phyloP scores from a whole-genome alignment of 37 sponge, comb jelly and placozoan genomes.

The Hexactinellida sp. region DNA sequence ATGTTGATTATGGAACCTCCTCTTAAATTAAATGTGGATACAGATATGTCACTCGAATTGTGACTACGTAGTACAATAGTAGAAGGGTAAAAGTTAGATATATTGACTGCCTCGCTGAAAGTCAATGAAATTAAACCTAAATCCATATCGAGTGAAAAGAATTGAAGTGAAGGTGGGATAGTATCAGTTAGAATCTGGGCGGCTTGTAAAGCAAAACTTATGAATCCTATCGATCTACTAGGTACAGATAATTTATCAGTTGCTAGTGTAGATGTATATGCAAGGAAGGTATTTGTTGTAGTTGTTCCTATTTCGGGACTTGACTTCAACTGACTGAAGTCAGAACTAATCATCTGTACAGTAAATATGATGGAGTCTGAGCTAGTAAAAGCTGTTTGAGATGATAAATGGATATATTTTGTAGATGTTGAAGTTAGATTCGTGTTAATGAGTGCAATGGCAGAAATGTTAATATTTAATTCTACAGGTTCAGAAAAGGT shows the following conservation, averaged over 20 bases:
- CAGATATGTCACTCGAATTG: constrained; percentile 30
- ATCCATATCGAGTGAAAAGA: constrained; percentile 43
- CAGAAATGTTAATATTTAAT: constrained; percentile 19
- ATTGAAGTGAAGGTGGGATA: constrained; percentile 31
- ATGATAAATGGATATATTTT: constrained; percentile 23
- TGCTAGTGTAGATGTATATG: constrained; percentile 27
- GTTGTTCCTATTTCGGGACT: constrained; percentile 32
- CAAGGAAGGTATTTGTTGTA: constrained; percentile 43
- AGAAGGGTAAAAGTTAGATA: constrained; percentile 29
- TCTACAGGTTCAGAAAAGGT: constrained; percentile 64
- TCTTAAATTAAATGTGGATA: constrained; percentile 28
- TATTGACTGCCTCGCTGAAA: constrained; percentile 59
- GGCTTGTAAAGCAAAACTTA: constrained; percentile 28
- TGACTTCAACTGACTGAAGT: constrained; percentile 39
- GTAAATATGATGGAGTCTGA: constrained; percentile 23
- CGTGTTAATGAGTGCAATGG: constrained; percentile 35
- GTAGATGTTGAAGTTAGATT: constrained; percentile 20
- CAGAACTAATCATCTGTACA: constrained; percentile 24
- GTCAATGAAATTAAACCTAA: constrained; percentile 42
- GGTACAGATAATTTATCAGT: background rate
- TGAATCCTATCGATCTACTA: background rate
- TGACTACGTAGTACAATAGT: constrained; percentile 34
- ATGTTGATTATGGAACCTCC: constrained; percentile 28
- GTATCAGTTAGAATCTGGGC: constrained; percentile 38
- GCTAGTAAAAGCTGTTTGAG: background rate